phyloP scores from a whole-genome alignment of 2,113 vertebrate genomes.

The Mesembrinibis cayennensis region DNA sequence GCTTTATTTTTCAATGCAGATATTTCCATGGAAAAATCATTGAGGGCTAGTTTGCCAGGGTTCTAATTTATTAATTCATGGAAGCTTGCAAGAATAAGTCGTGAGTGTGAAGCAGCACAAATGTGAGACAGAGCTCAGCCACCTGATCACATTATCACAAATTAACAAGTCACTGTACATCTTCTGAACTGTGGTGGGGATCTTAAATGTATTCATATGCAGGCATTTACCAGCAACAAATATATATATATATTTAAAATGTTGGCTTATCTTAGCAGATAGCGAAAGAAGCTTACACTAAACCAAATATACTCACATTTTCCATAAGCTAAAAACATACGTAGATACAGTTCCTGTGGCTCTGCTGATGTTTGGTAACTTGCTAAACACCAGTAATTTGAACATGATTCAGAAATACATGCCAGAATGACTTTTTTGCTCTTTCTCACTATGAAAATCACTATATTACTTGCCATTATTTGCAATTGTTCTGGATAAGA shows the following conservation, averaged over 20 bases:
- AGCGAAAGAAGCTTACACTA: background rate
- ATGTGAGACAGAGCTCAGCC: background rate
- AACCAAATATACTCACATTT: background rate
- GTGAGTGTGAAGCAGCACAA: background rate
- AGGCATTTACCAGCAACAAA: background rate
- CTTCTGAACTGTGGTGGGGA: background rate
- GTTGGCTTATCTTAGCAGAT: background rate
- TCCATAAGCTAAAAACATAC: background rate
- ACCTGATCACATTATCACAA: background rate
- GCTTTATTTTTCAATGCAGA: slow-evolving; percentile 29
- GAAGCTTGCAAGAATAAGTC: background rate
- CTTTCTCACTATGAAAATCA: background rate
- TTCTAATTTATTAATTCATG: background rate
- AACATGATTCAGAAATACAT: background rate
- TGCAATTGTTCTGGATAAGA: background rate
- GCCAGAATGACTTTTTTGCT: background rate
- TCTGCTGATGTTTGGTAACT: background rate
- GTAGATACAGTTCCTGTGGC: background rate
- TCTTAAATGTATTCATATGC: background rate
- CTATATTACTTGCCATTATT: background rate
- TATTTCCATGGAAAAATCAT: slow-evolving; percentile 11
- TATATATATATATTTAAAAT: background rate
- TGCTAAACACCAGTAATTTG: background rate
- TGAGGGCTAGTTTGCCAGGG: background rate
- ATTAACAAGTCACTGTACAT: background rate